A percentile compares a stretch with the other conserved stretches of the same genome.
These are phyloP conservation scores for Brachirus orientalis DNA, from an alignment of 2,113 vertebrate genomes.

Conservation along the genomic window DNA sequence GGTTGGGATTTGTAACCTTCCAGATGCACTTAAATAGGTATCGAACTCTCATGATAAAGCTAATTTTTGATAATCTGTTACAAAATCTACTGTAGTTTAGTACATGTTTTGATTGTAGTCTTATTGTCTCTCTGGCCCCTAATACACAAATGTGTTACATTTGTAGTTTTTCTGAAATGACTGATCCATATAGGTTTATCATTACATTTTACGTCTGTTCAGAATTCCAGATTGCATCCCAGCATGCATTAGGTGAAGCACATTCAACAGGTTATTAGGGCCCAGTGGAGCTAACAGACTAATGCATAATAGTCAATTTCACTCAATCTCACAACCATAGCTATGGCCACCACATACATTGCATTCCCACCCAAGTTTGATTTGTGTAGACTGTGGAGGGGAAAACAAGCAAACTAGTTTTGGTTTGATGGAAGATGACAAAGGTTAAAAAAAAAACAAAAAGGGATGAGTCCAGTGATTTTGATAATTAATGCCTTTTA, in stretches of 20 bases:
- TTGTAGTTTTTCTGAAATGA: background rate
- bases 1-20: slow-evolving; percentile 27
- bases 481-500: background rate
- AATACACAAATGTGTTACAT: too few species aligned
- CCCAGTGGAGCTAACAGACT: slow-evolving; percentile 17
- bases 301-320: slow-evolving; percentile 15
- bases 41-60: slow-evolving; percentile 4
- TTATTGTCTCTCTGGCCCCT: too few species aligned
- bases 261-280: slow-evolving; percentile 21
- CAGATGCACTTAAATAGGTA: slow-evolving; percentile 7
- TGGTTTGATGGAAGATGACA: background rate
- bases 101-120: too few species aligned
- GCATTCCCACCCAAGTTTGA: too few species aligned
- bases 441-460: background rate
- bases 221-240: slow-evolving; percentile 19
- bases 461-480: background rate
- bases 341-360: background rate
- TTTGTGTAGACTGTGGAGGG: background rate
- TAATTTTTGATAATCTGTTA: too few species aligned
- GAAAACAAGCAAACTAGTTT: background rate
- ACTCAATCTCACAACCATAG: background rate
- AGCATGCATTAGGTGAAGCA: slow-evolving; percentile 9
- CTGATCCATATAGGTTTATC: background rate
- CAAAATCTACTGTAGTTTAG: too few species aligned
- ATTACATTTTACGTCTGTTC: background rate